Percentiles rank a stretch among this genome's conserved stretches.
Conservation (phyloP, 2,797 vertebrate genomes). For the Erpetoichthys calabaricus region DNA sequence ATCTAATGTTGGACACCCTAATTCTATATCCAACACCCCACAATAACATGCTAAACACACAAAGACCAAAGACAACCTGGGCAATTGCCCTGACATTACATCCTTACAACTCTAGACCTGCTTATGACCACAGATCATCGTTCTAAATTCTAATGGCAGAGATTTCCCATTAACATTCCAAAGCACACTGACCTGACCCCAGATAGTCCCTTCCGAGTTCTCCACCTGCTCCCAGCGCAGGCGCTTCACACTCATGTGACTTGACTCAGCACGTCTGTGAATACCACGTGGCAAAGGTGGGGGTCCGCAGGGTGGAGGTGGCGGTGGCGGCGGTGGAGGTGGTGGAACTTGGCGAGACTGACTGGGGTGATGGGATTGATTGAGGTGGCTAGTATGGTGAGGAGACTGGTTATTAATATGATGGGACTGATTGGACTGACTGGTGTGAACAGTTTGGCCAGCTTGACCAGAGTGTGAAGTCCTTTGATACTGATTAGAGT, state of each 20-base stretch:
- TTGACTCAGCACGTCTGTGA: constrained; percentile 61
- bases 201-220: constrained; percentile 95
- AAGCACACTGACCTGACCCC: constrained; percentile 72
- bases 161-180: rapidly evolving
- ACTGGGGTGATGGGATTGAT: constrained; percentile 21
- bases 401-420: constrained; percentile 29
- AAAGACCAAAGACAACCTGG: too few species aligned
- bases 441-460: not conserved
- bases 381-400: constrained; percentile 30
- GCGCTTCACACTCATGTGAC: constrained; percentile 94
- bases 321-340: constrained; percentile 48
- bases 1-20: too few species aligned
- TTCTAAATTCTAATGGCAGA: too few species aligned
- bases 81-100: too few species aligned
- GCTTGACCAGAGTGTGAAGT: constrained; percentile 17
- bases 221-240: constrained; percentile 98
- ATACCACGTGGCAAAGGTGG: constrained; percentile 54
- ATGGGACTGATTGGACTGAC: not conserved
- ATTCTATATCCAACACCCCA: too few species aligned
- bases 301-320: constrained; percentile 49
- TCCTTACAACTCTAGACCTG: too few species aligned
- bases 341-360: constrained; percentile 33
- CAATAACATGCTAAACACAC: too few species aligned
- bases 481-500: too few species aligned
- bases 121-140: too few species aligned